Conservation (phyloP, 2,113 vertebrate genomes). For the Columba livia region DNA sequence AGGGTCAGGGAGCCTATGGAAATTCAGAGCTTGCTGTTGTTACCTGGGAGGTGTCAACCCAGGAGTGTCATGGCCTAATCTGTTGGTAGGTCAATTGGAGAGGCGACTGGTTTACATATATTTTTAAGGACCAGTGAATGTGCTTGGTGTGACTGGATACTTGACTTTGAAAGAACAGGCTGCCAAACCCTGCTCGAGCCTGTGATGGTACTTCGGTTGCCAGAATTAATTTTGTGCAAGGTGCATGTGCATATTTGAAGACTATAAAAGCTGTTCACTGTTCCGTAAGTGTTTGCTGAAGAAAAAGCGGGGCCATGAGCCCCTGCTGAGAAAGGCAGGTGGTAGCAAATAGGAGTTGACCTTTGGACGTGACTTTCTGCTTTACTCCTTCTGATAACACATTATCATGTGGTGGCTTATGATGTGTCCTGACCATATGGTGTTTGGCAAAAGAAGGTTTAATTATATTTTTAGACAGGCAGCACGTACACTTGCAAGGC, state of each 20-base stretch:
- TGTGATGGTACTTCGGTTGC: background rate
- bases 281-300: background rate
- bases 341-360: background rate
- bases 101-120: background rate
- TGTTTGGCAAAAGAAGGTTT: background rate
- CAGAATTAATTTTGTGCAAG: background rate
- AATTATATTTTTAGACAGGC: background rate
- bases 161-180: background rate
- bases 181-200: background rate
- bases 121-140: background rate
- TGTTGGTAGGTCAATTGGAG: background rate
- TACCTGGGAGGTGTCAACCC: background rate
- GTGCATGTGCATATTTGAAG: background rate
- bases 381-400: background rate
- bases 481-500: background rate
- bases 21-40: background rate
- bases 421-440: background rate
- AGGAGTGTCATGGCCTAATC: background rate
- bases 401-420: accelerated
- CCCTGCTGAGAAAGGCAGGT: background rate
- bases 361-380: background rate
- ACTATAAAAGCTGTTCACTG: background rate
- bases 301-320: background rate
- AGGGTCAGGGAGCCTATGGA: background rate
- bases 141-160: background rate